Conservation (phyloP, 2,888 invertebrate species). For the Pyrochroa serraticornis region DNA sequence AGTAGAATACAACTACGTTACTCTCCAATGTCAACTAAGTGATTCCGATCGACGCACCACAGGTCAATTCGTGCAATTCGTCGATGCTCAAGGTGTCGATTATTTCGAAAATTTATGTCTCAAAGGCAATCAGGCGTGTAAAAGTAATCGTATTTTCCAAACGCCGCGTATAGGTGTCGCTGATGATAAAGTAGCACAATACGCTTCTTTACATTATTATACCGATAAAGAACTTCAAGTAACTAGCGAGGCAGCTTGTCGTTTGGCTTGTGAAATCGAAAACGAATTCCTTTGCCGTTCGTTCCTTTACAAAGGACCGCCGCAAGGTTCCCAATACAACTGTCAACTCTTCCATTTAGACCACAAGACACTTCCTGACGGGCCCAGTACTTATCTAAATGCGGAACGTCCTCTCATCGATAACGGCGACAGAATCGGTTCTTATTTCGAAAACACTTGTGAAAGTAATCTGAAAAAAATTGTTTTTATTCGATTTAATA, state of each 20-base stretch:
- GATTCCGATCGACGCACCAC: slow-evolving; percentile 89
- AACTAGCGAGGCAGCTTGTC: slow-evolving; percentile 87
- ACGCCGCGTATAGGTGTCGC: slow-evolving; percentile 87
- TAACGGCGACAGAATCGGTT: slow-evolving; percentile 87
- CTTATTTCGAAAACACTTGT: slow-evolving; percentile 89
- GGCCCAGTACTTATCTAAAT: slow-evolving; percentile 88
- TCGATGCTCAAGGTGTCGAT: slow-evolving; percentile 83
- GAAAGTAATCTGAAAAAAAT: slow-evolving; percentile 70
- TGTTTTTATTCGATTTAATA: slow-evolving; percentile 9
- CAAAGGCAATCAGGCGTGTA: slow-evolving; percentile 83
- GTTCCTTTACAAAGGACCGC: slow-evolving; percentile 73
- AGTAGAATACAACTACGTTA: slow-evolving; percentile 92
- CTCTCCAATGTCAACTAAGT: slow-evolving; percentile 88
- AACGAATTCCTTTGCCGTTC: slow-evolving; percentile 91
- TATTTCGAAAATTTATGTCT: slow-evolving; percentile 92
- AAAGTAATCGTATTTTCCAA: slow-evolving; percentile 78
- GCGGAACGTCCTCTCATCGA: slow-evolving; percentile 90
- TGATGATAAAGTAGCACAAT: slow-evolving; percentile 90
- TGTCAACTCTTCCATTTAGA: slow-evolving; percentile 92
- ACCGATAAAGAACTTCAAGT: slow-evolving; percentile 92
- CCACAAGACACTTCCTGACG: slow-evolving; percentile 90
- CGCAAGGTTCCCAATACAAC: slow-evolving; percentile 79
- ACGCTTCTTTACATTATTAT: slow-evolving; percentile 90
- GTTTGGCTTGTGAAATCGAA: slow-evolving; percentile 89
- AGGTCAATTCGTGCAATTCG: slow-evolving; percentile 86